Percentiles rank a stretch among this genome's conserved stretches.
These are phyloP conservation scores for Mythimna vitellina DNA, from an alignment of 2,888 invertebrate genomes.

Conservation along the genomic window DNA sequence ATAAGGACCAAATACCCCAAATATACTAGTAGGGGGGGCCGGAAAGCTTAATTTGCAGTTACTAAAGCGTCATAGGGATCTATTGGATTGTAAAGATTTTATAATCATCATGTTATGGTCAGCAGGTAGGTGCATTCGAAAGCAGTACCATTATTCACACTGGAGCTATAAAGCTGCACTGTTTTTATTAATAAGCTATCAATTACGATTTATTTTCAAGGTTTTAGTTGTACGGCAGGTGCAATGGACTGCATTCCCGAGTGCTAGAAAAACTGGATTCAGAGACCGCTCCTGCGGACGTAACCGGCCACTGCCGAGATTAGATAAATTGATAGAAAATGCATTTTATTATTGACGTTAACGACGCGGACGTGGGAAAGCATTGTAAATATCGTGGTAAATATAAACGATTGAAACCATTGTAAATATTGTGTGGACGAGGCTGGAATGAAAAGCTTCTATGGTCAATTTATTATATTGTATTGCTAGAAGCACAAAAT, in stretches of 20 bases:
- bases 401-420: no score
- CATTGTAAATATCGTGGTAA: slow-evolving; percentile 54
- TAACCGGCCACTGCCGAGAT: slow-evolving; percentile 74
- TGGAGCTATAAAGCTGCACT: slow-evolving; percentile 53
- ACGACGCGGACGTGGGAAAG: slow-evolving; percentile 73
- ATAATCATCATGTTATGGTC: slow-evolving; percentile 27
- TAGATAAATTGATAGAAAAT: slow-evolving; percentile 80
- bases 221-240: slow-evolving; percentile 78
- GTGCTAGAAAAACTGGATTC: slow-evolving; percentile 87
- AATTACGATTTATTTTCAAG: slow-evolving; percentile 74
- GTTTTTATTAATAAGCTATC: slow-evolving; percentile 71
- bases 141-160: slow-evolving; percentile 56
- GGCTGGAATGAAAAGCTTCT: no score
- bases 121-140: slow-evolving; percentile 42
- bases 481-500: no score
- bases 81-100: no score
- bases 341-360: slow-evolving; percentile 73
- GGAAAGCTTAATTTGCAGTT: no score
- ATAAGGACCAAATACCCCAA: slow-evolving; percentile 1
- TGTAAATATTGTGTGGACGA: no score
- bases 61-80: no score
- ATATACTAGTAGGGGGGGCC: not conserved
- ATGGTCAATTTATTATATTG: no score
- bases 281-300: slow-evolving; percentile 72
- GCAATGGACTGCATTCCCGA: slow-evolving; percentile 86